phyloP scores from a whole-genome alignment of 2,113 vertebrate species.

The Podarcis raffonei region DNA sequence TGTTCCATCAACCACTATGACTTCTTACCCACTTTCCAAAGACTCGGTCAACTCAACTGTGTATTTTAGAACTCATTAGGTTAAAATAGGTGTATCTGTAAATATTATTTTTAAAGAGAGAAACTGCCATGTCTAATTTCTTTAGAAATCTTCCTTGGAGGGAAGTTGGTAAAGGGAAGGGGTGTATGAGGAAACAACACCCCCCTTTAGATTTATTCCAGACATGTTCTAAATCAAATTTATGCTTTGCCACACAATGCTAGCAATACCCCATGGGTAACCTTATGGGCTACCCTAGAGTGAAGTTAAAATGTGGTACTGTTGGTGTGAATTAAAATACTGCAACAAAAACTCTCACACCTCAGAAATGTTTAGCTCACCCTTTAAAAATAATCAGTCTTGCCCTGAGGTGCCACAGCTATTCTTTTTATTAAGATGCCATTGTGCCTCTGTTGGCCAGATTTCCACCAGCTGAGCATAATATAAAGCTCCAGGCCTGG shows the following conservation, averaged over 20 bases:
- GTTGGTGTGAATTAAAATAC: constrained; percentile 36
- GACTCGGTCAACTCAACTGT: background rate
- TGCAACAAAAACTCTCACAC: constrained; percentile 34
- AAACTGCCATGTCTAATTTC: background rate
- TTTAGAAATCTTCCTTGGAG: background rate
- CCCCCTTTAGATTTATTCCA: background rate
- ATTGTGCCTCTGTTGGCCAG: constrained; percentile 25
- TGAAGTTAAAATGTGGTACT: constrained; percentile 32
- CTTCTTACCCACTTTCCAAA: background rate
- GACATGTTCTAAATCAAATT: background rate
- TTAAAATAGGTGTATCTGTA: background rate
- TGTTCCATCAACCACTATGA: background rate
- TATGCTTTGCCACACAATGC: background rate
- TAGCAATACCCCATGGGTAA: constrained; percentile 6
- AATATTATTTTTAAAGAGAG: background rate
- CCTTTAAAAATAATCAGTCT: constrained; percentile 36
- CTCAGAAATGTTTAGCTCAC: constrained; percentile 35
- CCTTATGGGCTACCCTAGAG: background rate
- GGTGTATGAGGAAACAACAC: background rate
- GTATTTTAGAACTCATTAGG: background rate
- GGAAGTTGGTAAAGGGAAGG: background rate
- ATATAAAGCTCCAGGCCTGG: background rate
- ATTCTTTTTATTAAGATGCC: constrained; percentile 21
- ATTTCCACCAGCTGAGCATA: constrained; percentile 23
- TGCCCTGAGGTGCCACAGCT: constrained; percentile 7